Percentiles rank a stretch among this genome's conserved stretches.
Conservation (phyloP, 2,888 invertebrate genomes). For the Hypselothyrea guttata region DNA sequence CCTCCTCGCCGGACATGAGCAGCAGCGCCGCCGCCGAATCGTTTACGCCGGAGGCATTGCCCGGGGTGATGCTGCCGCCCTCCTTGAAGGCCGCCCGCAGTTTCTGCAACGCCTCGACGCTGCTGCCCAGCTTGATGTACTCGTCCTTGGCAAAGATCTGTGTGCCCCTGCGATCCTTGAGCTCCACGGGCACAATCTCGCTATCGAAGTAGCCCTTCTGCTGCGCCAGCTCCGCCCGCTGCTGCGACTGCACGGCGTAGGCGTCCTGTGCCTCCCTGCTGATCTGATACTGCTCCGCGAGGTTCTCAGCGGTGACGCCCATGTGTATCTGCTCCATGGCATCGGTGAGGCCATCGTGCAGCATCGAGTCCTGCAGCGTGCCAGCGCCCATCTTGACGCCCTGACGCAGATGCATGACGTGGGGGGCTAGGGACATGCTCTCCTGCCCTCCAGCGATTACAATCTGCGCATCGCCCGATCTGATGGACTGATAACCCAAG, state of each 20-base stretch:
- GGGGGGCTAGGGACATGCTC: conserved; percentile 90
- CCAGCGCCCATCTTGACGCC: conserved; percentile 87
- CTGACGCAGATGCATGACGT: conserved; percentile 85
- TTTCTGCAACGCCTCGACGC: conserved; percentile 85
- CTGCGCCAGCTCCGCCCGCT: conserved; percentile 85
- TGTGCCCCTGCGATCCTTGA: conserved; percentile 83
- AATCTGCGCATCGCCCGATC: conserved; percentile 86
- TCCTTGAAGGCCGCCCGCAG: conserved; percentile 86
- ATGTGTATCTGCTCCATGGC: conserved; percentile 89
- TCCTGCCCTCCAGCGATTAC: conserved; percentile 92
- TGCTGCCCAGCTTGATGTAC: conserved; percentile 86
- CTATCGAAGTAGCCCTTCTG: conserved; percentile 85
- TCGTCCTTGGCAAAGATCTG: conserved; percentile 86
- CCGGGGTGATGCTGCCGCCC: conserved; percentile 89
- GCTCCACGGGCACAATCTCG: conserved; percentile 88
- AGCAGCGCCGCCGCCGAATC: conserved; percentile 95
- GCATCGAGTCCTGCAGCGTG: conserved; percentile 86
- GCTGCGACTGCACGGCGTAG: conserved; percentile 87
- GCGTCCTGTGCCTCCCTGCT: conserved; percentile 88
- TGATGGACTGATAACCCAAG: conserved; percentile 87
- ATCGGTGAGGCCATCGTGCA: conserved; percentile 89
- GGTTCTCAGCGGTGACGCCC: conserved; percentile 92
- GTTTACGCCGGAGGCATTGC: conserved; percentile 91
- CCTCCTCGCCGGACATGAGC: conserved; percentile 86
- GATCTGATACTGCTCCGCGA: conserved; percentile 87